These are phyloP conservation scores for Maccullochella peelii DNA, from an alignment of 2,113 vertebrate genomes.

Conservation along the genomic window DNA sequence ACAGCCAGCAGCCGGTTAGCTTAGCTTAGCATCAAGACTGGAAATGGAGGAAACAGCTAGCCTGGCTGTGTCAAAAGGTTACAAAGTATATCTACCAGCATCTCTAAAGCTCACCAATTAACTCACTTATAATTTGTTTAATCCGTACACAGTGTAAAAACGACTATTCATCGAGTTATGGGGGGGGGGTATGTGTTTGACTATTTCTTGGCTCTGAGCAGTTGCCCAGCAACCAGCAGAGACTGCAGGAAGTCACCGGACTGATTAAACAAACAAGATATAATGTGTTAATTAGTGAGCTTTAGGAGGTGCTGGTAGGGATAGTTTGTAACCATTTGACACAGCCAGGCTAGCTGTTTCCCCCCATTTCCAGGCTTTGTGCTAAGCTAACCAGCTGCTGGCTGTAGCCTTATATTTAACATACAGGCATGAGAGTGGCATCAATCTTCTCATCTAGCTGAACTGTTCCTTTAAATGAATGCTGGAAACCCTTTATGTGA, in stretches of 20 bases:
- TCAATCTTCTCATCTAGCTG: background rate
- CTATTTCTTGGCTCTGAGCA: background rate
- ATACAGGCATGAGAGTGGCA: background rate
- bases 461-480: background rate
- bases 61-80: background rate
- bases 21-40: background rate
- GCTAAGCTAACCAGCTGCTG: background rate
- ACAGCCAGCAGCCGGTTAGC: background rate
- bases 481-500: background rate
- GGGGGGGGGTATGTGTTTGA: background rate
- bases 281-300: slow-evolving; percentile 11
- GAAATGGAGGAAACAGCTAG: background rate
- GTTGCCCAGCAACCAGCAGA: slow-evolving; percentile 23
- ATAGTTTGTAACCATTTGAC: background rate
- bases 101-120: background rate
- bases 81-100: background rate
- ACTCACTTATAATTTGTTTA: background rate
- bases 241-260: background rate
- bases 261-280: background rate
- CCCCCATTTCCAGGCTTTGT: background rate
- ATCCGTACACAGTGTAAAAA: background rate
- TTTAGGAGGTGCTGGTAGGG: background rate
- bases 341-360: background rate
- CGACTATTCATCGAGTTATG: background rate
- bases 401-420: background rate